phyloP scores from a whole-genome alignment of 2,888 invertebrate species.

The Platycheirus albimanus region DNA sequence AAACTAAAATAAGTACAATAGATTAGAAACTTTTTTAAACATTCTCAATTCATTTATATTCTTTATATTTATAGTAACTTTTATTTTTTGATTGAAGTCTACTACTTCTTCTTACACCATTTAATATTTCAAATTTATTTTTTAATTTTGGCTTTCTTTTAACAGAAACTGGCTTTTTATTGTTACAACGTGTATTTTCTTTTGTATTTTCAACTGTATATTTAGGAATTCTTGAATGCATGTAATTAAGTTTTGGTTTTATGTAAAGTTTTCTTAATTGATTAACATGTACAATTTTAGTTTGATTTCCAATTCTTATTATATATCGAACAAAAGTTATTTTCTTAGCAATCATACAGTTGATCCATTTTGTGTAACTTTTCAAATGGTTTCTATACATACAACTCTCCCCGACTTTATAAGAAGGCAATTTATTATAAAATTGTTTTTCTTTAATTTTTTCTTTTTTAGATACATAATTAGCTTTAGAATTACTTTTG shows the following conservation, averaged over 20 bases:
- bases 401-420: background rate
- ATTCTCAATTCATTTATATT: too few species aligned
- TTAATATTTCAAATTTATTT: background rate
- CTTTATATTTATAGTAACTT: too few species aligned
- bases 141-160: too few species aligned
- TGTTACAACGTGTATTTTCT: background rate
- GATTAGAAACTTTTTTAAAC: too few species aligned
- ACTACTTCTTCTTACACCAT: constrained; percentile 1
- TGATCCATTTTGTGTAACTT: background rate
- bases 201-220: background rate
- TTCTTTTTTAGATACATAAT: background rate
- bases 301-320: background rate
- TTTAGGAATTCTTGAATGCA: background rate
- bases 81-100: too few species aligned
- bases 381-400: background rate
- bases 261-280: background rate
- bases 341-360: background rate
- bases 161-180: too few species aligned
- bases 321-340: background rate
- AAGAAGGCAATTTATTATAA: too few species aligned
- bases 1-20: too few species aligned
- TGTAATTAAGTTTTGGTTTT: background rate
- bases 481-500: background rate
- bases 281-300: background rate
- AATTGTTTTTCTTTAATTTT: background rate